Evolutionary conservation across 92 coral and sea anemone species (phyloP).

Genomic region (Heteractis magnifica): DNA sequence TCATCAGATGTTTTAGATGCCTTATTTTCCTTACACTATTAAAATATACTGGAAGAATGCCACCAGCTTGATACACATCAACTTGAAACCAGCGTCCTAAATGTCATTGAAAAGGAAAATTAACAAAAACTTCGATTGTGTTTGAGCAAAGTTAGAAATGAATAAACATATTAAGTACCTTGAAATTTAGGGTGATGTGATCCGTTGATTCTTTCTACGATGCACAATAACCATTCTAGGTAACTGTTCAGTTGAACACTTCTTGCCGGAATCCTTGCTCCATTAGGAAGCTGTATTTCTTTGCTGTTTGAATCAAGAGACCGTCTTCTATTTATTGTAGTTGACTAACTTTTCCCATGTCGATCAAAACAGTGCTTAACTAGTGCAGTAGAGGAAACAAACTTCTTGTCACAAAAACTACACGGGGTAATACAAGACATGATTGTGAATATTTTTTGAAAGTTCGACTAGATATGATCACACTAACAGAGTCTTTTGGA

Average conservation of each 20-base stretch:
- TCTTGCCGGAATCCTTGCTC: background rate
- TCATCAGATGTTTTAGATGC: slow-evolving; percentile 23
- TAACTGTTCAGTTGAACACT: background rate
- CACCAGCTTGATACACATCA: background rate
- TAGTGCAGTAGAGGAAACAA: background rate
- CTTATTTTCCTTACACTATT: slow-evolving; percentile 12
- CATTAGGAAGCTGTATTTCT: background rate
- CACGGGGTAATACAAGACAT: slow-evolving; percentile 4
- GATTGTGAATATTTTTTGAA: background rate
- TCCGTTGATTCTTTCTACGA: slow-evolving; percentile 2
- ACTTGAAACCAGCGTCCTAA: slow-evolving; percentile 4
- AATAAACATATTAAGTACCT: background rate
- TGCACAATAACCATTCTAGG: background rate
- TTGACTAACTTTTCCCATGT: background rate
- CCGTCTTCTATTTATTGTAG: background rate
- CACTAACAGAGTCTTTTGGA: background rate
- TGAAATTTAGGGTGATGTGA: background rate
- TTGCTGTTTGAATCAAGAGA: background rate
- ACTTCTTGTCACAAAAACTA: background rate
- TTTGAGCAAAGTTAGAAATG: background rate
- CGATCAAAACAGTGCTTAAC: background rate
- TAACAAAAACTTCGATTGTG: background rate
- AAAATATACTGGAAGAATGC: background rate
- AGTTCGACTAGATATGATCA: background rate
- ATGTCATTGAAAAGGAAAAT: background rate